phyloP scores from a whole-genome alignment of 64 coral and sea anemone genomes.

The Cladopsammia gracilis region DNA sequence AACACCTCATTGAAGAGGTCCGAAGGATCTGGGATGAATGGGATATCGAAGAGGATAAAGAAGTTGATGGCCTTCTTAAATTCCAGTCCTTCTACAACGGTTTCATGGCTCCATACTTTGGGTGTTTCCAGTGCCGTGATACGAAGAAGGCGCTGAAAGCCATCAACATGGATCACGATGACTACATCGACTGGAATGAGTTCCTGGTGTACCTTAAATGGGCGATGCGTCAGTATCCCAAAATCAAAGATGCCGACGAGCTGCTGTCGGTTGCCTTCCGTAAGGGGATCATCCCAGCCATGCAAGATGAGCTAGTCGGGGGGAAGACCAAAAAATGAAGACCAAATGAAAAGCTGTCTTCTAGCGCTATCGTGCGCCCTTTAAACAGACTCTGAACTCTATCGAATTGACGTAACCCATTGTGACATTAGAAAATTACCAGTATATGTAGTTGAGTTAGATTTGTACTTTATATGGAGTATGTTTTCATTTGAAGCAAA shows the following conservation, averaged over 20 bases:
- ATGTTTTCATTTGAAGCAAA: too few relatives aligned
- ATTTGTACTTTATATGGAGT: too few relatives aligned
- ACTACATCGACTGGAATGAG: conserved; percentile 78
- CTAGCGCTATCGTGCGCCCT: too few relatives aligned
- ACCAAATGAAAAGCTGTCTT: too few relatives aligned
- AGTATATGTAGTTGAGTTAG: too few relatives aligned
- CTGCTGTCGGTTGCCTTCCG: conserved; percentile 65
- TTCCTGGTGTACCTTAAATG: conserved; percentile 79
- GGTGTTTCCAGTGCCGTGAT: conserved; percentile 62
- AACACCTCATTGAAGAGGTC: conserved; percentile 42
- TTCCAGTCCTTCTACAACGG: conserved; percentile 82
- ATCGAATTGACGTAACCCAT: too few relatives aligned
- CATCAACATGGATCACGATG: conserved; percentile 77
- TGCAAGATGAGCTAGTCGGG: conserved; percentile 58
- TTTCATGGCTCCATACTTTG: conserved; percentile 80
- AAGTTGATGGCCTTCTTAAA: conserved; percentile 33
- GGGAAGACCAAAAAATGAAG: too few relatives aligned
- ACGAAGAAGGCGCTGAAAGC: conserved; percentile 63
- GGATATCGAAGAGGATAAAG: conserved; percentile 44
- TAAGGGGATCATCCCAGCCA: conserved; percentile 76
- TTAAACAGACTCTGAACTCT: too few relatives aligned
- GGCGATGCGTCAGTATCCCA: conserved; percentile 76
- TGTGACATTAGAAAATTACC: too few relatives aligned
- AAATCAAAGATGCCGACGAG: conserved; percentile 60
- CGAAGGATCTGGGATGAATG: conserved; percentile 64